phyloP scores from a whole-genome alignment of 2,113 vertebrate species.

The Microcebus tavaratra region DNA sequence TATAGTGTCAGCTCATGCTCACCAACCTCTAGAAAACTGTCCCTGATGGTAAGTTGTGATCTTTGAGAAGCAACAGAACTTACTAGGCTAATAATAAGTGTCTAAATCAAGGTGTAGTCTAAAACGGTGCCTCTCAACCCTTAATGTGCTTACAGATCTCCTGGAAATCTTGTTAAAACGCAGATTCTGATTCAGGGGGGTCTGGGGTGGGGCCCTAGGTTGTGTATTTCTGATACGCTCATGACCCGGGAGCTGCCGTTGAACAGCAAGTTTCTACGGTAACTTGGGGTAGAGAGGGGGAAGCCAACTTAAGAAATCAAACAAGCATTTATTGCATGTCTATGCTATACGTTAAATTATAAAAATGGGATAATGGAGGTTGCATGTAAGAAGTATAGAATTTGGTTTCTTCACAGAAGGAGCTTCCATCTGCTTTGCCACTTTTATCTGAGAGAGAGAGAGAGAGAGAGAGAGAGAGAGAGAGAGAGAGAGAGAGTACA shows the following conservation, averaged over 20 bases:
- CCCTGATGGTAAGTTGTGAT: not conserved
- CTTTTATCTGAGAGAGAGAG: conserved; percentile 19
- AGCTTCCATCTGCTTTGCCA: conserved; percentile 46
- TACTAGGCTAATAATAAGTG: not conserved
- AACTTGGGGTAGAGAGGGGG: not conserved
- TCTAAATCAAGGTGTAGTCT: not conserved
- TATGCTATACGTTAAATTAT: not conserved
- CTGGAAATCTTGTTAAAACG: not conserved
- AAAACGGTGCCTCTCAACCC: not conserved
- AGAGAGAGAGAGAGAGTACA: not conserved
- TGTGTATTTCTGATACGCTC: not conserved
- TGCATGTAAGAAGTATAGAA: not conserved
- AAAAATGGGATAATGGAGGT: not conserved
- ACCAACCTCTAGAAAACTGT: not conserved
- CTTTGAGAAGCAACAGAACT: not conserved
- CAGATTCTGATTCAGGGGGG: not conserved
- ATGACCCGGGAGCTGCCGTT: not conserved
- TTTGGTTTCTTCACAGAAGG: conserved; percentile 48
- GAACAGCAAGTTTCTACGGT: not conserved
- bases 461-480: no score
- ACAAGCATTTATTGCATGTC: not conserved
- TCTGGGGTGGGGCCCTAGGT: not conserved
- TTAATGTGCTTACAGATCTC: not conserved
- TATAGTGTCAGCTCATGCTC: not conserved
- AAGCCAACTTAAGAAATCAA: not conserved